Conservation (phyloP, 2,888 invertebrate species). For the Mantis religiosa region DNA sequence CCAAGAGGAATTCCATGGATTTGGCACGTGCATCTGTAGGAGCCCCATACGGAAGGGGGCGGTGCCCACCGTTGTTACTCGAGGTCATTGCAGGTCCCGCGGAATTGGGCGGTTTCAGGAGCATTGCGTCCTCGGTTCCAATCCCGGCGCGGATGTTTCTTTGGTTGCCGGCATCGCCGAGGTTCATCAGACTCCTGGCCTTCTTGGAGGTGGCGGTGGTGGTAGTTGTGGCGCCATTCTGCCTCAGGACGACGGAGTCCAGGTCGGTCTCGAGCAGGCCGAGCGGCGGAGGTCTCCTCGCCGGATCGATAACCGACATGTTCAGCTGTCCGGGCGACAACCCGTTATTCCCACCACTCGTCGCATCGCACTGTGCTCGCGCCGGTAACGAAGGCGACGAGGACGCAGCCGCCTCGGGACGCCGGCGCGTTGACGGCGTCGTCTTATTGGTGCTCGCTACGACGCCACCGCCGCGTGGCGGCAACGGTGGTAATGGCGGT, state of each 20-base stretch:
- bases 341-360: neutral
- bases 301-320: conserved; percentile 25
- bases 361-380: conserved; percentile 25
- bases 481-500: conserved; percentile 34
- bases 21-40: conserved; percentile 54
- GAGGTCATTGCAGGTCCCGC: neutral
- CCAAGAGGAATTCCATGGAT: conserved; percentile 93
- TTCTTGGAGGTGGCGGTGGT: conserved; percentile 45
- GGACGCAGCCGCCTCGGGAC: conserved; percentile 31
- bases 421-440: conserved; percentile 33
- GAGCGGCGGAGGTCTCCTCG: conserved; percentile 29
- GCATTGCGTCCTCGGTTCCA: neutral
- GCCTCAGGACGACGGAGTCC: conserved; percentile 57
- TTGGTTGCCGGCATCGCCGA: conserved; percentile 37
- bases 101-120: neutral
- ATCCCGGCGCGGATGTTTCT: conserved; percentile 29
- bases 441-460: neutral
- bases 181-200: conserved; percentile 64
- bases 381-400: conserved; percentile 33
- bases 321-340: neutral
- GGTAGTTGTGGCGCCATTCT: conserved; percentile 32
- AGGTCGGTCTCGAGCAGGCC: conserved; percentile 85
- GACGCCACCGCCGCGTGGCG: conserved; percentile 23
- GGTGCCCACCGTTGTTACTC: conserved; percentile 38
- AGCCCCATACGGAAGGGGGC: conserved; percentile 39